phyloP scores from a whole-genome alignment of 2,797 vertebrate genomes.

The Artibeus lituratus region DNA sequence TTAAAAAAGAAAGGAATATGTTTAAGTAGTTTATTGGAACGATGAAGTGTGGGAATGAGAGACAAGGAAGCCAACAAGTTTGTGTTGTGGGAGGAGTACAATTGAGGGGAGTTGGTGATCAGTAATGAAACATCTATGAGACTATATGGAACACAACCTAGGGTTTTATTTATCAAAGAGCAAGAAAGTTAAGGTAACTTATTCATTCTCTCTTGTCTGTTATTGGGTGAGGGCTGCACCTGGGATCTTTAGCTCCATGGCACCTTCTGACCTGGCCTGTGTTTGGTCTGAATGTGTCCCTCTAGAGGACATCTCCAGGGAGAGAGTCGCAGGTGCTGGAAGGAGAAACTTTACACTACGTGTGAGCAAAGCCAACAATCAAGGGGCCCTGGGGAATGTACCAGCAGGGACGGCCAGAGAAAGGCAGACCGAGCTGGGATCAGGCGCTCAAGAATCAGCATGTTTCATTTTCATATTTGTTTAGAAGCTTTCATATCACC shows the following conservation, averaged over 20 bases:
- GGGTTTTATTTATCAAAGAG: not conserved
- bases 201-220: not conserved
- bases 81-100: no score
- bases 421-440: not conserved
- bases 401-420: not conserved
- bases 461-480: not conserved
- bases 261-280: not conserved
- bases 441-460: not conserved
- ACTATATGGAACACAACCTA: not conserved
- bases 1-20: no score
- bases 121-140: not conserved
- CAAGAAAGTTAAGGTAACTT: not conserved
- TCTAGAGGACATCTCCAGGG: not conserved
- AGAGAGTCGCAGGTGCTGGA: not conserved
- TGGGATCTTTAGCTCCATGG: not conserved
- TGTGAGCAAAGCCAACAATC: not conserved
- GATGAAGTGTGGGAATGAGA: not conserved
- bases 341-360: not conserved
- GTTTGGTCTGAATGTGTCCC: not conserved
- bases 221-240: not conserved
- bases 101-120: not conserved
- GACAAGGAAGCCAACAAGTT: not conserved
- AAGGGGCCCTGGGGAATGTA: rapidly evolving
- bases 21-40: not conserved
- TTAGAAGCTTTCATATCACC: not conserved